These are phyloP conservation scores for Megamerina dolium DNA, from an alignment of 2,888 invertebrate species.

Conservation along the genomic window DNA sequence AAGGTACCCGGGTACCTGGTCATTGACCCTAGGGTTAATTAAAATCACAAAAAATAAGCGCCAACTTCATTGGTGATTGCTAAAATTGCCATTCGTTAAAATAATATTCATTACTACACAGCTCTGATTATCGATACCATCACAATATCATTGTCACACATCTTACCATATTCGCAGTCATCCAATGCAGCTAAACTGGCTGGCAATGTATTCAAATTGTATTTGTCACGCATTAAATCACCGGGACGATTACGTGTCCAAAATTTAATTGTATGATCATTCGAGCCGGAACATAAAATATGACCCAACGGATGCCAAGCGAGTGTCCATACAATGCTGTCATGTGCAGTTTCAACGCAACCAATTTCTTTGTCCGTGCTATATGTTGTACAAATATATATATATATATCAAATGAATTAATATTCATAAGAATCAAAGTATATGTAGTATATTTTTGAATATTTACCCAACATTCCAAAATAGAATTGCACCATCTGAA, in stretches of 20 bases:
- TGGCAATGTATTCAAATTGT: slow-evolving; percentile 88
- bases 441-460: not conserved
- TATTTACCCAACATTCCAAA: slow-evolving; percentile 93
- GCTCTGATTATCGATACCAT: no score
- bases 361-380: slow-evolving; percentile 97
- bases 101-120: no score
- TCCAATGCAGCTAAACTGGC: slow-evolving; percentile 69
- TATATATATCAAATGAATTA: not conserved
- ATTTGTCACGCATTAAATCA: slow-evolving; percentile 96
- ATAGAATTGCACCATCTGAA: slow-evolving; percentile 96
- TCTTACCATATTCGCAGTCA: slow-evolving; percentile 61
- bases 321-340: slow-evolving; percentile 97
- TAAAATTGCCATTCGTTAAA: no score
- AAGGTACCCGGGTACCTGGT: no score
- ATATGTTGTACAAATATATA: slow-evolving; percentile 1
- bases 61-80: no score
- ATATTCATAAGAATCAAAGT: not conserved
- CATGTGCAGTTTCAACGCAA: slow-evolving; percentile 96
- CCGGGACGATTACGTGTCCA: slow-evolving; percentile 99
- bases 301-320: slow-evolving; percentile 99
- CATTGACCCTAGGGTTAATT: no score
- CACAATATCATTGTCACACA: not conserved
- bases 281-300: slow-evolving; percentile 97
- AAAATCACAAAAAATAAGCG: no score
- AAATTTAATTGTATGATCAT: slow-evolving; percentile 98